Conservation (phyloP, 2,888 invertebrate species). For the Lasioglossum leucozonium region DNA sequence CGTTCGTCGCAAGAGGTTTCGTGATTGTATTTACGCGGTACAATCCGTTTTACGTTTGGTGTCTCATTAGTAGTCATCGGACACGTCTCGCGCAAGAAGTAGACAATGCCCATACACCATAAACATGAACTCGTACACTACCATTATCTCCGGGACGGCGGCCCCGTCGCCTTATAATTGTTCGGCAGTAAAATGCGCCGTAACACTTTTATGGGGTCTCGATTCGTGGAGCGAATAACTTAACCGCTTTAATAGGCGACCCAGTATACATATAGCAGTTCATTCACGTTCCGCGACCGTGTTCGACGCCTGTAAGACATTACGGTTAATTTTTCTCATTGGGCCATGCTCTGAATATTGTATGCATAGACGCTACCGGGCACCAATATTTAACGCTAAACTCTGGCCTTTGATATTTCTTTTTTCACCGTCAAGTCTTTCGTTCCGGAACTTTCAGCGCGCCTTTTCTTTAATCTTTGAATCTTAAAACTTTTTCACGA, state of each 20-base stretch:
- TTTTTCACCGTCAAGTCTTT: neutral
- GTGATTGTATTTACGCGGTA: neutral
- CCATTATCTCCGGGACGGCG: slow-evolving; percentile 52
- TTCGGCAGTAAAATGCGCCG: slow-evolving; percentile 46
- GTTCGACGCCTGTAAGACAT: slow-evolving; percentile 38
- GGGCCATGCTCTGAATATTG: neutral
- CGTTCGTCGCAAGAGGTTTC: neutral
- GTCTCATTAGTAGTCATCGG: slow-evolving; percentile 56
- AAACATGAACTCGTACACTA: slow-evolving; percentile 49
- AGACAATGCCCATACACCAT: slow-evolving; percentile 48
- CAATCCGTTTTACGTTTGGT: neutral
- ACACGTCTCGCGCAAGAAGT: slow-evolving; percentile 44
- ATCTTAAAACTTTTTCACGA: no score
- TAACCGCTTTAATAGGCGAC: slow-evolving; percentile 41
- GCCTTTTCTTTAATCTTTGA: no score
- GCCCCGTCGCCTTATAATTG: slow-evolving; percentile 56
- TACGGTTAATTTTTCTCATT: slow-evolving; percentile 33
- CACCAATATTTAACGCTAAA: neutral
- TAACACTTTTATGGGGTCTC: slow-evolving; percentile 64
- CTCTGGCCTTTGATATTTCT: neutral
- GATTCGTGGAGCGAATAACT: slow-evolving; percentile 69
- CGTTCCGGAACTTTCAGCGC: neutral
- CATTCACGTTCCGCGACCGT: slow-evolving; percentile 59
- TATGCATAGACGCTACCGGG: neutral
- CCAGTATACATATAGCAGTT: slow-evolving; percentile 38